Evolutionary conservation across 2,888 invertebrate species (phyloP).

Genomic region (Amphimallon solstitiale): DNA sequence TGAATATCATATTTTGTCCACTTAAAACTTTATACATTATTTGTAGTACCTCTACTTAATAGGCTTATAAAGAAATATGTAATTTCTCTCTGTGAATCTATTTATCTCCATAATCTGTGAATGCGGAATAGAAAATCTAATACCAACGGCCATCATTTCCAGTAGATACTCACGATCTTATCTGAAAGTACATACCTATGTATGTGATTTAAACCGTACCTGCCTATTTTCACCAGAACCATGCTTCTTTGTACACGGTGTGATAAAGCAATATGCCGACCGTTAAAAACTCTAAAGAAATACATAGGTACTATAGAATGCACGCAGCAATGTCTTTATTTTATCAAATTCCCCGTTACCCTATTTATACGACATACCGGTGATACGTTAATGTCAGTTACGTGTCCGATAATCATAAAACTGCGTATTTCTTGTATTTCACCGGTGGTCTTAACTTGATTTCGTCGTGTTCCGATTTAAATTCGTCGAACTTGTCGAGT

Average conservation of each 20-base stretch:
- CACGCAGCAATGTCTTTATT: neutral
- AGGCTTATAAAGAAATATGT: too few relatives aligned
- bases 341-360: slow-evolving; percentile 13
- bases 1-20: too few relatives aligned
- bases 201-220: neutral
- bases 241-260: neutral
- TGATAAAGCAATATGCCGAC: slow-evolving; percentile 7
- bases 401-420: neutral
- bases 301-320: neutral
- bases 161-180: neutral
- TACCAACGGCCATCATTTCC: neutral
- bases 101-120: too few relatives aligned
- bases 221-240: neutral
- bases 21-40: too few relatives aligned
- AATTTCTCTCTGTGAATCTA: too few relatives aligned
- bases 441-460: too few relatives aligned
- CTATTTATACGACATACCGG: too few relatives aligned
- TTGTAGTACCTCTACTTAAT: too few relatives aligned
- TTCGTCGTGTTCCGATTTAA: too few relatives aligned
- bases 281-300: slow-evolving; percentile 5
- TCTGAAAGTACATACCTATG: slow-evolving; percentile 1
- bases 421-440: too few relatives aligned
- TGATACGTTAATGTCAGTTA: neutral
- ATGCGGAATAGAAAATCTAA: too few relatives aligned
- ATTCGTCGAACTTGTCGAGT: too few relatives aligned